phyloP scores from a whole-genome alignment of 2,888 invertebrate genomes.

The Phyllotreta cruciferae region DNA sequence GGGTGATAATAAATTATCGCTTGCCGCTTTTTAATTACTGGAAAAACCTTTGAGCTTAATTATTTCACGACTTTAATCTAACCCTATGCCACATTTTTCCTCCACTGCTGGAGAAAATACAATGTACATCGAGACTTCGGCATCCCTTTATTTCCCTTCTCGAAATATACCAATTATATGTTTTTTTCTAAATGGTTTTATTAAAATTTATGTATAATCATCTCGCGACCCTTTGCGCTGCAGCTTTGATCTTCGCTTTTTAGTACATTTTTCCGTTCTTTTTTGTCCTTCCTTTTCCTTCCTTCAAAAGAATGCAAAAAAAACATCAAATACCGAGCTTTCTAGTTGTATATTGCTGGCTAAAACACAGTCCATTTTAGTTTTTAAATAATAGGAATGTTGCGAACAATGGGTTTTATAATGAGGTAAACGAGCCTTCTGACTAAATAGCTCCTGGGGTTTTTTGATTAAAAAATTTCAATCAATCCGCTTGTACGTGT shows the following conservation, averaged over 20 bases:
- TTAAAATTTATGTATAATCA: conserved; percentile 33
- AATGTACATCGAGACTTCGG: conserved; percentile 24
- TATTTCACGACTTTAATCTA: conserved; percentile 47
- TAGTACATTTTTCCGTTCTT: conserved; percentile 20
- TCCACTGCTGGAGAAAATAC: conserved; percentile 30
- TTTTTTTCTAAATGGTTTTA: conserved; percentile 34
- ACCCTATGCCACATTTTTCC: conserved; percentile 43
- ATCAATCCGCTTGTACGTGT: too few relatives aligned
- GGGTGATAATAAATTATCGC: conserved; percentile 59
- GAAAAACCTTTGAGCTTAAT: conserved; percentile 57
- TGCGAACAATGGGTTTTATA: too few relatives aligned
- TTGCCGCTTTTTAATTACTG: conserved; percentile 60
- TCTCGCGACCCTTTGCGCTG: conserved; percentile 23
- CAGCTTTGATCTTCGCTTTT: conserved; percentile 31
- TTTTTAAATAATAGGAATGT: too few relatives aligned
- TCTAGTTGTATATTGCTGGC: neutral
- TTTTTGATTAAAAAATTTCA: too few relatives aligned
- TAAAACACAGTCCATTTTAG: neutral
- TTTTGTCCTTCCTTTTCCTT: conserved; percentile 18
- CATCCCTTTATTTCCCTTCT: conserved; percentile 27
- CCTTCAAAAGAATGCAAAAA: conserved; percentile 7
- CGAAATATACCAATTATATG: conserved; percentile 31
- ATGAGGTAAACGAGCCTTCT: too few relatives aligned
- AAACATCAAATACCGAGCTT: conserved; percentile 1
- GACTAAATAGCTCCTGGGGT: too few relatives aligned